Conservation (phyloP, 2,888 invertebrate genomes). For the Polietes domitor region DNA sequence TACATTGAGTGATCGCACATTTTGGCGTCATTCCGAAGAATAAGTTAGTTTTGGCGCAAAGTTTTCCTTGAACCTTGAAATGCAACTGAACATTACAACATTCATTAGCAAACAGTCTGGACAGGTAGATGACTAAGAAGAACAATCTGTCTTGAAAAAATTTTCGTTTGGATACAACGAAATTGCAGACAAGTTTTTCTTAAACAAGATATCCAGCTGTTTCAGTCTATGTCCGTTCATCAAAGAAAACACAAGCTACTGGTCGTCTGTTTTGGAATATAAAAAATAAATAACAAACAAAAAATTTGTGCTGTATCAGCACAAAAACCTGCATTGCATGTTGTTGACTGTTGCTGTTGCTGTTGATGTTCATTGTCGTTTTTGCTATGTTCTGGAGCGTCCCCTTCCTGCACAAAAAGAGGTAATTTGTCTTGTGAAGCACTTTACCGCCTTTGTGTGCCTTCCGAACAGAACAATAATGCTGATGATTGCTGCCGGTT, state of each 20-base stretch:
- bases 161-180: background rate
- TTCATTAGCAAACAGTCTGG: background rate
- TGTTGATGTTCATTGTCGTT: background rate
- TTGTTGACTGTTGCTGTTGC: constrained; percentile 30
- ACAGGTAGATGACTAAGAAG: background rate
- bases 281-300: background rate
- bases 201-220: constrained; percentile 30
- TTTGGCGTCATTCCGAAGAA: too few species aligned
- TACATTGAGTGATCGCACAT: too few species aligned
- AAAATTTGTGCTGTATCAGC: constrained; percentile 35
- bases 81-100: too few species aligned
- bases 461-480: constrained; percentile 56
- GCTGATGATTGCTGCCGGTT: constrained; percentile 61
- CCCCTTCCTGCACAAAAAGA: constrained; percentile 47
- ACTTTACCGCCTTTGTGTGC: constrained; percentile 46
- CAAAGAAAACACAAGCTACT: constrained; percentile 5
- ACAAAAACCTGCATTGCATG: constrained; percentile 60
- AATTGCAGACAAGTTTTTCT: constrained; percentile 26
- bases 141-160: background rate
- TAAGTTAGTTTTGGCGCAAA: too few species aligned
- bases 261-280: background rate
- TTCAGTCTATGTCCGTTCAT: constrained; percentile 6
- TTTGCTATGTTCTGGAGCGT: constrained; percentile 1
- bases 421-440: constrained; percentile 62
- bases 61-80: too few species aligned